A percentile compares a stretch with the other conserved stretches of the same genome.
phyloP scores from a whole-genome alignment of 2,888 invertebrate genomes.

The Aromia moschata region DNA sequence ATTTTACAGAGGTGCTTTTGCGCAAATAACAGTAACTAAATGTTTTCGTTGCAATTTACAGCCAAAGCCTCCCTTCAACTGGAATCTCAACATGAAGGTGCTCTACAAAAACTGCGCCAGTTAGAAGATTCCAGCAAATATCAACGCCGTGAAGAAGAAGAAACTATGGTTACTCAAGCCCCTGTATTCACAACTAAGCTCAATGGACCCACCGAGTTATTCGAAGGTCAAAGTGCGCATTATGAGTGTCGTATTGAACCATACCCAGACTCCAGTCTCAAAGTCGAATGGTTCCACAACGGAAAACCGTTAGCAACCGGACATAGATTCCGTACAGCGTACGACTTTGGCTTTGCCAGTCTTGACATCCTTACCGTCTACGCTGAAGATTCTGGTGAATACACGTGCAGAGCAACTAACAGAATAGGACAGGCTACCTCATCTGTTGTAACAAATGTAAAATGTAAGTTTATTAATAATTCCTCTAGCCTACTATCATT shows the following conservation, averaged over 20 bases:
- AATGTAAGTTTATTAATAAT: conserved; percentile 76
- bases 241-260: conserved; percentile 94
- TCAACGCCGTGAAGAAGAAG: conserved; percentile 83
- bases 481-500: too few species aligned
- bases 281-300: conserved; percentile 94
- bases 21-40: too few species aligned
- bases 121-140: conserved; percentile 85
- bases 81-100: conserved; percentile 90
- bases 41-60: conserved; percentile 61
- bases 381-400: conserved; percentile 93
- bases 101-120: conserved; percentile 85
- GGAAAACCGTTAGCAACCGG: conserved; percentile 88
- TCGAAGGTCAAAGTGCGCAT: conserved; percentile 90
- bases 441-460: conserved; percentile 81
- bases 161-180: conserved; percentile 80
- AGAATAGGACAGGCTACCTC: conserved; percentile 85
- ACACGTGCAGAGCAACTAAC: conserved; percentile 88
- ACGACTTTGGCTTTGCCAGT: conserved; percentile 97
- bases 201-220: conserved; percentile 84
- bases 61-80: conserved; percentile 88
- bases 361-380: conserved; percentile 94
- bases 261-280: conserved; percentile 87
- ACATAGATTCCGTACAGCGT: conserved; percentile 91
- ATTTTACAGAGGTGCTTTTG: too few species aligned
- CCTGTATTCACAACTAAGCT: conserved; percentile 87